Evolutionary conservation across 1,140 invertebrate species (phyloP), one percentile per base, ranked within the genome.

Genomic region (Calosoma granatense): DNA sequence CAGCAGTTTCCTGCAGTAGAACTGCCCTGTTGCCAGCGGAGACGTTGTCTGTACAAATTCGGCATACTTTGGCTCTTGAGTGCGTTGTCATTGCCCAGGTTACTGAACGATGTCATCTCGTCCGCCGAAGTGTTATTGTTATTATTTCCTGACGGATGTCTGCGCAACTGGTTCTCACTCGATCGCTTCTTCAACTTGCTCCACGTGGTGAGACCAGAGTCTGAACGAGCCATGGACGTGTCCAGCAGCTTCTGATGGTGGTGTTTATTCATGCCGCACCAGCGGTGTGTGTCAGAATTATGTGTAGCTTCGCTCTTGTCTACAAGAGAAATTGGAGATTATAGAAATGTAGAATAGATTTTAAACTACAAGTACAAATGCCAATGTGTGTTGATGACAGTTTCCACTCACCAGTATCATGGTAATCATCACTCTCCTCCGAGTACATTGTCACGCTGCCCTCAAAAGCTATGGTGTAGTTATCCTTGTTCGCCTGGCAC

Each of bases 381-480:
- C 17, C 15, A 17, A 14, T 2, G 41, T 51, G 14, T 17, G 19
- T 15, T 14, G 22, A 2, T 57, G 41, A 15, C 14, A 15, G 11
- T 14, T n/a, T n/a, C n/a, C n/a, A n/a, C n/a, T n/a, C 70, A 83
- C 81, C 84, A 67, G 76, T 76, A 67, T 75, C 81, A 64, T 81
- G 80, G 69, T 84, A 87, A 67, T 87, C 85, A 67, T 87, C 85
- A 61, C 87, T 91, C 65, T 88, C 87, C 72, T 90, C 88, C 9
- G 88, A 89, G 68, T 88, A 90, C 77, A 87, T 86, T 30, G 88
- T 85, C 59, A 86, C 79, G 65, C 89, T 92, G 62, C 88, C 90
- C 75, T 94, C 90, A 66, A 94, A 94, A 52, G 91, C 91, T 65
- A 95, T 93, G 54, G 91, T 95, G 69, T 95, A 95, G 74, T 94